Base-by-base conservation (phyloP, 2,797 vertebrate genomes). In the Nyctibius grandis region DNA sequence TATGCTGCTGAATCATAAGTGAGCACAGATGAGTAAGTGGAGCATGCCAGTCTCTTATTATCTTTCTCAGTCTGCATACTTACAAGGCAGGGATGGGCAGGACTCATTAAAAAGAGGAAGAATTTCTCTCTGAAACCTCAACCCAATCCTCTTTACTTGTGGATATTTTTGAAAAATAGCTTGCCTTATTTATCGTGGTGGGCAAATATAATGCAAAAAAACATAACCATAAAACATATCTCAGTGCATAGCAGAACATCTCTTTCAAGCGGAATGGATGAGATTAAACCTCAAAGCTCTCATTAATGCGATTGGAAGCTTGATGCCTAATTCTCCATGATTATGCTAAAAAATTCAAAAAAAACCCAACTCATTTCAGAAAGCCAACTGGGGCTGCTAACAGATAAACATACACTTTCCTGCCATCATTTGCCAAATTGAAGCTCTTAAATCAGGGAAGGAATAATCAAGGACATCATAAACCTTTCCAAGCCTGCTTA, bases 221-320 rank as follows among this genome's bases (percentile, higher is more conserved):
- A 5, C 80, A 70, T 85, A 94, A 89, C 85, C 92, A 93, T 91
- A 87, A 94, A 89, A 53, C 75, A 88, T 64, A 93, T 77, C 83
- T 69, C 67, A 22, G 47, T 54, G 91, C 56, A 77, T 88, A 92
- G 88, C 74, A 95, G 90, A 92, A 67, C 57, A 51, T 31, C 69
- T 89, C 87, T 95, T 91, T 96, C 91, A 93, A 93, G 95, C 0
- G 5, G 88, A 96, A 89, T 93, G 64, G 90, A 94, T 94, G 81
- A 92, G 94, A 95, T 95, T 96, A 93, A 95, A 95, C 81, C 94
- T 94, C 94, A 96, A 91, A 95, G 90, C 93, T 93, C 93, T 95
- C 94, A 95, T 95, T 96, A 96, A 96, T 96, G 87, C 0, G 20
- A 95, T 91, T 1, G 7, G 90, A 95, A 95, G 90, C 88, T 77